A percentile compares a stretch with the other conserved stretches of the same genome.
Conservation (phyloP, 2,113 vertebrate species). For the Camelus bactrianus region DNA sequence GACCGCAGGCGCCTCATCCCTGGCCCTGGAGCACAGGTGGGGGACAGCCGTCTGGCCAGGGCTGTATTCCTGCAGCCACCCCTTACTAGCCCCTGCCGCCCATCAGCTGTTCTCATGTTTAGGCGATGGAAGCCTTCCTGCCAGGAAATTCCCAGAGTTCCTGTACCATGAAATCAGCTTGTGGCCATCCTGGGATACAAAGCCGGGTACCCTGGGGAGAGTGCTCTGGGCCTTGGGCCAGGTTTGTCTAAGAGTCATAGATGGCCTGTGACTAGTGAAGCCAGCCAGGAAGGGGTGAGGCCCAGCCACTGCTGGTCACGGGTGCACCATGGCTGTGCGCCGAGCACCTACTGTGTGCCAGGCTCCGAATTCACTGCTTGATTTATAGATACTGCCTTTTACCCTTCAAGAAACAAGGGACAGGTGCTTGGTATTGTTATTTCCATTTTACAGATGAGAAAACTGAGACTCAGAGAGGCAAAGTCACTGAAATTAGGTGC, state of each 20-base stretch:
- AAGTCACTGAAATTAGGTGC: neutral
- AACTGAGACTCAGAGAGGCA: neutral
- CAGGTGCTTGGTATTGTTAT: neutral
- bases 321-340: rapidly evolving
- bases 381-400: neutral
- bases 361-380: neutral
- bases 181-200: constrained; percentile 68
- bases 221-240: constrained; percentile 63
- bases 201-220: constrained; percentile 62
- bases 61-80: neutral
- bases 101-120: constrained; percentile 73
- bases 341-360: neutral
- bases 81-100: neutral
- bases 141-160: constrained; percentile 80
- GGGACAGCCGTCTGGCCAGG: neutral
- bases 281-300: neutral
- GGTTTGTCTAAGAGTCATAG: constrained; percentile 40
- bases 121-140: constrained; percentile 61
- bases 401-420: neutral
- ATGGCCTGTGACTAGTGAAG: neutral
- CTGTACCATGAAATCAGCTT: constrained; percentile 61
- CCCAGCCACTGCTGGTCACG: neutral
- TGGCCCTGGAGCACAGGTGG: neutral
- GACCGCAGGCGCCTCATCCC: neutral
- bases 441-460: neutral